Percentiles rank a stretch among this genome's conserved stretches.
Evolutionary conservation across 2,113 vertebrate genomes (phyloP).

Genomic region (Stegostoma tigrinum): DNA sequence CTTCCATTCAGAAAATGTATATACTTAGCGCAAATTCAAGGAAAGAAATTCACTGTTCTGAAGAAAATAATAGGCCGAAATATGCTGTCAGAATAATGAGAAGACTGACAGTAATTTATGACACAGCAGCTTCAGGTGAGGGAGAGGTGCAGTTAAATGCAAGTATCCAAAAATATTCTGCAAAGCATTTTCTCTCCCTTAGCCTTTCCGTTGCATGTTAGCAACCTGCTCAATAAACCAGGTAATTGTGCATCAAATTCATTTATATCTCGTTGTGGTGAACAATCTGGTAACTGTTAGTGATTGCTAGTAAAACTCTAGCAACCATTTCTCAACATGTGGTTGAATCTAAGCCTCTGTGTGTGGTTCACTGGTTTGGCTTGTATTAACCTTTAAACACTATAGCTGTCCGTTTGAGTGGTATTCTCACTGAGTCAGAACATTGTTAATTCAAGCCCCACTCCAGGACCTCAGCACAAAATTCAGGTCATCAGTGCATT

Average conservation of each 20-base stretch:
- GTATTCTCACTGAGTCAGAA: not conserved
- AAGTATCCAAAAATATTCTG: not conserved
- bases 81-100: not conserved
- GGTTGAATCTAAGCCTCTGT: not conserved
- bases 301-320: not conserved
- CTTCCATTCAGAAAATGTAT: not conserved
- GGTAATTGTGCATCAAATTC: no score
- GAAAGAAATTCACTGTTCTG: not conserved
- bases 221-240: no score
- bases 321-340: not conserved
- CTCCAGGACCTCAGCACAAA: no score
- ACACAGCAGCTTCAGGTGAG: no score
- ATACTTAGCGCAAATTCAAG: not conserved
- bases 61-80: not conserved
- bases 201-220: no score
- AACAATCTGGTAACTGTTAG: no score
- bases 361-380: not conserved
- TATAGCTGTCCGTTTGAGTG: not conserved
- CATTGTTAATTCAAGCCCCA: no score
- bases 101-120: not conserved
- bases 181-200: no score
- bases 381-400: not conserved
- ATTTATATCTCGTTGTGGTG: no score
- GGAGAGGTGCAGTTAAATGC: not conserved
- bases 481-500: no score